These are phyloP conservation scores for Eucera pruinosa DNA, from an alignment of 2,888 invertebrate genomes.

Conservation along the genomic window DNA sequence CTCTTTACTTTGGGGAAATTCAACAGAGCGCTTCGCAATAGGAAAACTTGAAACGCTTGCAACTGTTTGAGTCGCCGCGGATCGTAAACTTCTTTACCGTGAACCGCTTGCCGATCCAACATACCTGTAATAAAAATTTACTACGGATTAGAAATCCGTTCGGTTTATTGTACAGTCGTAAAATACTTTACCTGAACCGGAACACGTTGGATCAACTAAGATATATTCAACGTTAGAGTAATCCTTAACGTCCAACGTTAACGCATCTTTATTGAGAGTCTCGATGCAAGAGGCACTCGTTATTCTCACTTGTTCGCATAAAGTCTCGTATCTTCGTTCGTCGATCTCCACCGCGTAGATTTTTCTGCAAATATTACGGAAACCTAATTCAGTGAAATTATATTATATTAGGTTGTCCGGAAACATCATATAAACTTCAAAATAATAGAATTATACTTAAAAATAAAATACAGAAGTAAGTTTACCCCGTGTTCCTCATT, in stretches of 20 bases:
- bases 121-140: conserved; percentile 85
- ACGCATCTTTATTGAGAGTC: conserved; percentile 89
- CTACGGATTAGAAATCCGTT: background rate
- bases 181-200: conserved; percentile 91
- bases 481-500: conserved; percentile 90
- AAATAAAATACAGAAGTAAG: background rate
- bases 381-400: background rate
- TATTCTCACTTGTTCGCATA: conserved; percentile 88
- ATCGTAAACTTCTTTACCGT: conserved; percentile 84
- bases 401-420: too few species aligned
- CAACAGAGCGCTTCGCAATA: conserved; percentile 94
- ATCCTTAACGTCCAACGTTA: conserved; percentile 87
- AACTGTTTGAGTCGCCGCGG: conserved; percentile 87
- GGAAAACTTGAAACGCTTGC: conserved; percentile 92
- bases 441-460: background rate
- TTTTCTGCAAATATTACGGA: conserved; percentile 86
- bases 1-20: conserved; percentile 93
- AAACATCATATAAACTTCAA: too few species aligned
- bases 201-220: conserved; percentile 98
- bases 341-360: conserved; percentile 94
- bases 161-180: too few species aligned
- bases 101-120: conserved; percentile 85
- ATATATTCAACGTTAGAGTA: conserved; percentile 92
- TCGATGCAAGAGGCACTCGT: conserved; percentile 89
- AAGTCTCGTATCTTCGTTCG: conserved; percentile 87